phyloP scores from a whole-genome alignment of 2,797 vertebrate genomes.

The Leucoraja ocellata region DNA sequence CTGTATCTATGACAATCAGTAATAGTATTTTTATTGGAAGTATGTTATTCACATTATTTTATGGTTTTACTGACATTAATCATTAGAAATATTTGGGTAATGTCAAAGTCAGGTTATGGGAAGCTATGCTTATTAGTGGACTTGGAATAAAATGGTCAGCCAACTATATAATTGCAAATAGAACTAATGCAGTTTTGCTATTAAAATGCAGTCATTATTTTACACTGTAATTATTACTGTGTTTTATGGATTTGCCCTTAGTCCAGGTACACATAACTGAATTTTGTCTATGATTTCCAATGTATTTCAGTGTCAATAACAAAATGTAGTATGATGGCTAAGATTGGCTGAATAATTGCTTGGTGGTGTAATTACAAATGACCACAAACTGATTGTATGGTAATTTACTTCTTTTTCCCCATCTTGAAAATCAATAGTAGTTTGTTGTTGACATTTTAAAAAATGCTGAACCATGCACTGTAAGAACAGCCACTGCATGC shows the following conservation, averaged over 20 bases:
- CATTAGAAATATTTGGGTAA: not conserved
- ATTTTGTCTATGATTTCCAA: constrained; percentile 41
- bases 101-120: not conserved
- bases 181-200: not conserved
- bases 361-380: constrained; percentile 67
- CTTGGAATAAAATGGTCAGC: not conserved
- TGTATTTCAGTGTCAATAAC: constrained; percentile 62
- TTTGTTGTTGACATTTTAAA: constrained; percentile 82
- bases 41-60: not conserved
- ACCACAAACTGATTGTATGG: constrained; percentile 69
- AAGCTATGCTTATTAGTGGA: not conserved
- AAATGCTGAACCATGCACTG: constrained; percentile 71
- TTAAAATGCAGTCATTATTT: not conserved
- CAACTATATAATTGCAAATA: not conserved
- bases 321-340: constrained; percentile 58
- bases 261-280: constrained; percentile 15
- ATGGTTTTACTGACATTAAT: not conserved
- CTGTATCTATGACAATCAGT: not conserved
- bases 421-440: constrained; percentile 90
- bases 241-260: constrained; percentile 34
- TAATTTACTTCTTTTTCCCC: constrained; percentile 81
- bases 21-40: not conserved
- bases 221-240: constrained; percentile 1
- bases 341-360: constrained; percentile 73
- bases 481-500: constrained; percentile 75